Conservation (phyloP, 2,888 invertebrate genomes). For the Fissipunctia ypsillon region DNA sequence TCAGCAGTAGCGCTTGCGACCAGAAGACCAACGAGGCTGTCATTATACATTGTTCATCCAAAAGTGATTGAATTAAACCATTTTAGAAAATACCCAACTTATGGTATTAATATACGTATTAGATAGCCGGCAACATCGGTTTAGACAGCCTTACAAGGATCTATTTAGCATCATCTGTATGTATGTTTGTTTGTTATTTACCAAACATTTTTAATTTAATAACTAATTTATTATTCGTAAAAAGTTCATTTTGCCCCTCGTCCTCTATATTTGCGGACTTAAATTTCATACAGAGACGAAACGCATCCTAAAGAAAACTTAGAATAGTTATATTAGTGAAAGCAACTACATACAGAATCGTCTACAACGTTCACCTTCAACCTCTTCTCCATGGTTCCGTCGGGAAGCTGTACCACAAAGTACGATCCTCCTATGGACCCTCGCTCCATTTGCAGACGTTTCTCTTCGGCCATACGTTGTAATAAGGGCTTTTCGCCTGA, state of each 20-base stretch:
- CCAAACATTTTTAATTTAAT: background rate
- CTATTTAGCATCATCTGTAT: background rate
- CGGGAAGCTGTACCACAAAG: conserved; percentile 96
- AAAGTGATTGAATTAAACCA: background rate
- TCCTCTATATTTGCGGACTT: background rate
- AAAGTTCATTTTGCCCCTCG: background rate
- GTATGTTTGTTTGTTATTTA: background rate
- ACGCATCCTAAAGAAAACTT: conserved; percentile 45
- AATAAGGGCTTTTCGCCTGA: conserved; percentile 95
- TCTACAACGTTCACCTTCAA: conserved; percentile 92
- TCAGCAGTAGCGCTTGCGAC: too few relatives aligned
- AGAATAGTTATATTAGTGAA: conserved; percentile 60
- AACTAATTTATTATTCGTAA: background rate
- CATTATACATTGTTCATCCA: too few relatives aligned
- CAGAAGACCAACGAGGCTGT: too few relatives aligned
- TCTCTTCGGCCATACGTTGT: conserved; percentile 98
- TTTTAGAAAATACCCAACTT: background rate
- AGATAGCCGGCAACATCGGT: too few relatives aligned
- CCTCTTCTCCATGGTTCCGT: conserved; percentile 97
- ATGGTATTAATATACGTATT: background rate
- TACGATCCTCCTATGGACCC: conserved; percentile 97
- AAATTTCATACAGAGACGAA: conserved; percentile 30
- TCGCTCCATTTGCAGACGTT: conserved; percentile 96
- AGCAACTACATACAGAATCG: conserved; percentile 68
- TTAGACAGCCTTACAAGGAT: background rate